Base-by-base conservation (phyloP, 2,797 vertebrate genomes). In the Cryptoprocta ferox region DNA sequence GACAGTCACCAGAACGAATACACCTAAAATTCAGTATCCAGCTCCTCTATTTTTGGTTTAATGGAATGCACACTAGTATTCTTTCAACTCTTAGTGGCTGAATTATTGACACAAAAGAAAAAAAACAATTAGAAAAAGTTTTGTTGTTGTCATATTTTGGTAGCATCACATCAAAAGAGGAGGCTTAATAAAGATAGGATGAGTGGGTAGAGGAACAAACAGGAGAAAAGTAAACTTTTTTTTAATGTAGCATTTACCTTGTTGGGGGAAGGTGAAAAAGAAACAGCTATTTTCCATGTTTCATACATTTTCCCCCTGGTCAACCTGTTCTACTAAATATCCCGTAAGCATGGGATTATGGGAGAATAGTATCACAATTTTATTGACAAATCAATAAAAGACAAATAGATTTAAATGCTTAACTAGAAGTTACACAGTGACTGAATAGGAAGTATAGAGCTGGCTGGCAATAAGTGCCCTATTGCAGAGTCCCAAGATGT, bases 81-180 rank as follows among this genome's bases (percentile, higher is more conserved):
- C 75, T 94, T 76, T 78, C 82, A 91, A 4, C 35, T 6, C 12
- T 21, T 42, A 24, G 35, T 14, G 0, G 2, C 9, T 7, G 75
- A 85, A 92, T 83, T 68, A 48, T 63, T 15, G 4, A 73, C 24
- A 0, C 50, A 53, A 66, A 93, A 95, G 92, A 15, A 88, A 85
- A 32, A 95, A 13, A 94, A 71, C 16, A 70, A 50, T 39, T 24
- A 18, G 15, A 50, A 24, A 28, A 87, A n/a, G 1, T 63, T 73
- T 50, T 19, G 50, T 50, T 63, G 28, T 18, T 76, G n/a, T 39
- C n/a, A 1, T 70, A 81, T 28, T 86, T 65, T 26, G 35, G 16
- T 53, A 26, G 6, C 15, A n/a, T 61, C 28, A 10, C 61, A 21
- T 93, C 28, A 45, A 50, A 96, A 37, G 30, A 59, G 18, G 35